Percentiles rank a stretch among this genome's conserved stretches.
Evolutionary conservation across 2,888 invertebrate species (phyloP).

Genomic region (Rotaria magnacalcarata): DNA sequence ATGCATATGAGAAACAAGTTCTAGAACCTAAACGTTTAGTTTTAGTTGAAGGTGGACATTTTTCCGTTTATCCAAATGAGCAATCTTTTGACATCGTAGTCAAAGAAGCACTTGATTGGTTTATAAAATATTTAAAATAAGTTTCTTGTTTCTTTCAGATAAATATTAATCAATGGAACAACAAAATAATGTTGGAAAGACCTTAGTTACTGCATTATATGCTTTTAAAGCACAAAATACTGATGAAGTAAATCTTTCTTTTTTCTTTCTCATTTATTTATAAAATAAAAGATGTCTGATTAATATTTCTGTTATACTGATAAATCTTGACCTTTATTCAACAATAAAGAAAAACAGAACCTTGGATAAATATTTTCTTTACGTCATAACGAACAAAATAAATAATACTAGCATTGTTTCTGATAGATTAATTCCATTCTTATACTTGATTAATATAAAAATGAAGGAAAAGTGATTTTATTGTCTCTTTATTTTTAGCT

Average conservation of each 20-base stretch:
- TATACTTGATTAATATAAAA: not conserved
- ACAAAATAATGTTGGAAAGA: not conserved
- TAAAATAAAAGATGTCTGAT: not conserved
- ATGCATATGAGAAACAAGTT: not conserved
- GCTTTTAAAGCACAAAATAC: conserved; percentile 27
- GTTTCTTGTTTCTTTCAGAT: not conserved
- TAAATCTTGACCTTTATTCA: not conserved
- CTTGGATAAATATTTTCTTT: not conserved
- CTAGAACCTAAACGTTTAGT: not conserved
- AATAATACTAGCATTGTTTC: not conserved
- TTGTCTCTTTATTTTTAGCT: conserved; percentile 63
- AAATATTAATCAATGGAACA: not conserved
- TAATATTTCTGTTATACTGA: not conserved
- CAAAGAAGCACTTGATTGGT: not conserved
- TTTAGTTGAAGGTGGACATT: not conserved
- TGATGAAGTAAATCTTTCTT: not conserved
- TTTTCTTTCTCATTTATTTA: not conserved
- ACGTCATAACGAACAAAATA: not conserved
- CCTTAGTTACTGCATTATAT: not conserved
- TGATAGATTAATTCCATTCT: conserved; percentile 3
- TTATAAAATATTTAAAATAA: not conserved
- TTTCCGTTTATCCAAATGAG: not conserved
- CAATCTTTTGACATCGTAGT: not conserved
- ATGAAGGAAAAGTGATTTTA: no score
- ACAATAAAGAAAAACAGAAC: not conserved